Evolutionary conservation across 2,113 vertebrate species (phyloP), one percentile per base, ranked within the genome.

Genomic region (Chionis minor): DNA sequence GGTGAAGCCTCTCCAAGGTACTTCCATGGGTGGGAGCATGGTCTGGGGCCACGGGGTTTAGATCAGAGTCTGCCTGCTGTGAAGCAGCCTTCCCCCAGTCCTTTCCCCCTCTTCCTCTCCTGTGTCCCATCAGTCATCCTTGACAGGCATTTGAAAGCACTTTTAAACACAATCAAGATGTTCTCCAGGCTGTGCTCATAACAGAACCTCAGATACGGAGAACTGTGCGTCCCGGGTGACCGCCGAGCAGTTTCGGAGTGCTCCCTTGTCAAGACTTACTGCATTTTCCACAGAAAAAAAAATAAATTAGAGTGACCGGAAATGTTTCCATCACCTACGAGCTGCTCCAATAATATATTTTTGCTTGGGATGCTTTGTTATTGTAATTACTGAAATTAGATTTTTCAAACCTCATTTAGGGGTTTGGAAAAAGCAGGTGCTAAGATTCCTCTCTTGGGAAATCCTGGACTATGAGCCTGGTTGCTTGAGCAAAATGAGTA

Each of bases 1-100:
- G 12, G 52, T 1, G 0, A 12, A 55, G 13, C 21, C 24, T 61
- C 45, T 33, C 35, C 66, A 13, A 12, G 45, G 18, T 0, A 0
- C 12, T 30, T 13, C 59, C 52, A 12, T 0, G 19, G 26, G 7
- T 45, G 70, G n/a, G 27, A 72, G 2, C 2, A 0, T 20, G 35
- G 5, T 8, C 24, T 13, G 30, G 45, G 18, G 13, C 6, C 56
- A 8, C 0, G 0, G 40, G 32, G 4, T 2, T 51, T 47, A 20
- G 20, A 30, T 26, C 47, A 19, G 63, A 11, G 19, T 27, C 33
- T 24, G 8, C 28, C 12, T 6, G 8, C 33, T 17, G 42, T 1
- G 4, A 6, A 20, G 56, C 19, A 56, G 9, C 6, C 6, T 42
- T 49, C 49, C 71, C 51, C 40, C 17, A 22, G 27, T 55, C 52